Evolutionary conservation across 2,888 invertebrate genomes (phyloP), one percentile per base, ranked within the genome.

Genomic region (Clostera curtula): DNA sequence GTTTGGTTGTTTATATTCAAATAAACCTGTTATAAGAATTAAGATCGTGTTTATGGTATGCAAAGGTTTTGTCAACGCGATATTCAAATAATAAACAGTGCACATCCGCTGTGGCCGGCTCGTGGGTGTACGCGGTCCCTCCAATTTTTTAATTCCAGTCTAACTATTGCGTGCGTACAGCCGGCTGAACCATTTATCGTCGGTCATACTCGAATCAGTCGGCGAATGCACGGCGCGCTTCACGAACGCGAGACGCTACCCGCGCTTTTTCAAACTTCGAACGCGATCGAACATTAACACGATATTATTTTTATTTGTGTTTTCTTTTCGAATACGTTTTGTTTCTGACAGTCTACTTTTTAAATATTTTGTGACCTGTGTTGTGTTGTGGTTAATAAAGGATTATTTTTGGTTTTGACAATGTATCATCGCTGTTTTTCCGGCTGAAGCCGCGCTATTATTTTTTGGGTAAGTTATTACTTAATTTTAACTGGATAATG

Each of bases 201-300:
- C 25, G 47, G 29, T 8, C 17, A 17, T 24, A 18, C 25, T 26
- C 31, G 19, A 31, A 34, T 51, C 62, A 72, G 71, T 72, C 53
- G 40, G 36, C 52, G 44, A 53, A 47, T 58, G 64, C 51, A 61
- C 49, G 33, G 51, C 63, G 58, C 46, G 58, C 46, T 36, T 27
- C 19, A 25, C 40, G 55, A 52, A 67, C 71, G 70, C 49, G 37
- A 34, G 41, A 41, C 11, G 29, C 13, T 48, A 47, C 49, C 55
- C 58, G 60, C 62, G 50, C 32, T 36, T 43, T 50, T 52, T 45
- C 36, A 48, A 54, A 43, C 38, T 42, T 30, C 64, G 52, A 54
- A 46, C 49, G 51, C 65, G 60, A 59, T 59, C 67, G 64, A 56
- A 49, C 48, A 45, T 50, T 48, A 33, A 44, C 39, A 49, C 60